Evolutionary conservation across 1,140 invertebrate species (phyloP).

Genomic region (Drosophila sechellia): DNA sequence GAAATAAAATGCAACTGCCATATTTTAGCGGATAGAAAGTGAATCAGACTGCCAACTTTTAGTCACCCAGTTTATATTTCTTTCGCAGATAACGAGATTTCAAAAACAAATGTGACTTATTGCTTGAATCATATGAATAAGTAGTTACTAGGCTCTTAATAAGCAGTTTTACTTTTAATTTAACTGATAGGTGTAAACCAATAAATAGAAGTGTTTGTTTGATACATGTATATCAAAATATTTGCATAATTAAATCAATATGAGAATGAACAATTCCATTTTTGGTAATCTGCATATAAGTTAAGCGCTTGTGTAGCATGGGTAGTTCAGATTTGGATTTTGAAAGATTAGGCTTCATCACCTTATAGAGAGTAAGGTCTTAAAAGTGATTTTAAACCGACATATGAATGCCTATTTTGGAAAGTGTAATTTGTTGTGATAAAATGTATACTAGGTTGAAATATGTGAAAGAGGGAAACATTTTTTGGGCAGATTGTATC

Average conservation of each 20-base stretch:
- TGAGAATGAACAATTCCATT: neutral
- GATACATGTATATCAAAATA: neutral
- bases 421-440: no score
- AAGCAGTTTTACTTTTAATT: no score
- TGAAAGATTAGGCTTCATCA: neutral
- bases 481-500: no score
- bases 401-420: no score
- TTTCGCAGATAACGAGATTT: neutral
- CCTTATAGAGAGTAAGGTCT: neutral
- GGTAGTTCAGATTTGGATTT: neutral
- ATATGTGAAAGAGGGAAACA: no score
- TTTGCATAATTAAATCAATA: conserved; percentile 11
- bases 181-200: no score
- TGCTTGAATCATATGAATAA: neutral
- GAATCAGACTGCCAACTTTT: conserved; percentile 8
- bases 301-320: neutral
- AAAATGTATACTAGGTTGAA: neutral
- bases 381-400: no score
- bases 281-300: neutral
- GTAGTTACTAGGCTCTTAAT: no score
- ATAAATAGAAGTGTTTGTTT: neutral
- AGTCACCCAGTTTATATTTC: neutral
- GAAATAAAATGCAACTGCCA: neutral
- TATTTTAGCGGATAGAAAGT: conserved; percentile 7
- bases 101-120: neutral